Conservation (phyloP, 2,888 invertebrate genomes). For the Ochropacha duplaris region DNA sequence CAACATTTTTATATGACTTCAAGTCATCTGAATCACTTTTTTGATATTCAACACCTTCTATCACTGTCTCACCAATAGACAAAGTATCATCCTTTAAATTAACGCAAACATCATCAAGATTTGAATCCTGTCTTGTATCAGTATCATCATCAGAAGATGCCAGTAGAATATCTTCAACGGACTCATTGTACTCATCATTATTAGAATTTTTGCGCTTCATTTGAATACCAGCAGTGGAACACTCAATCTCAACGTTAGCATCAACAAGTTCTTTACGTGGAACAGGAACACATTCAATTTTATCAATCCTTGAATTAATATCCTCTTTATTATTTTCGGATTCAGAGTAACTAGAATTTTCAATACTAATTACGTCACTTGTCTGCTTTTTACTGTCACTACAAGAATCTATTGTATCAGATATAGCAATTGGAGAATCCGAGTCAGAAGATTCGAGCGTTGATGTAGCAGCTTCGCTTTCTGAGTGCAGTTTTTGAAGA, state of each 20-base stretch:
- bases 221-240: conserved; percentile 17
- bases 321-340: conserved; percentile 43
- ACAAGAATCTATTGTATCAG: conserved; percentile 58
- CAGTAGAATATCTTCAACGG: conserved; percentile 54
- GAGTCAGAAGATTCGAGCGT: conserved; percentile 56
- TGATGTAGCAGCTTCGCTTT: conserved; percentile 50
- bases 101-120: conserved; percentile 4
- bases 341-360: conserved; percentile 74
- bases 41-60: neutral
- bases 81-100: neutral
- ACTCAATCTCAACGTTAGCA: conserved; percentile 30
- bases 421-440: conserved; percentile 61
- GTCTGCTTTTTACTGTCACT: conserved; percentile 38
- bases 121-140: conserved; percentile 11
- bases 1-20: neutral
- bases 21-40: neutral
- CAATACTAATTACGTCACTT: conserved; percentile 68
- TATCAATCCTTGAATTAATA: conserved; percentile 12
- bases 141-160: conserved; percentile 60
- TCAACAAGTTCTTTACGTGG: conserved; percentile 14
- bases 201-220: conserved; percentile 30
- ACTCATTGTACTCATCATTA: conserved; percentile 42
- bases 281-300: conserved; percentile 12
- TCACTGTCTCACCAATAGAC: neutral
- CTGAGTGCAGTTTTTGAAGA: conserved; percentile 64